These are phyloP conservation scores for Aphaenogaster ashmeadi DNA, from an alignment of 1,140 invertebrate genomes.

Conservation along the genomic window DNA sequence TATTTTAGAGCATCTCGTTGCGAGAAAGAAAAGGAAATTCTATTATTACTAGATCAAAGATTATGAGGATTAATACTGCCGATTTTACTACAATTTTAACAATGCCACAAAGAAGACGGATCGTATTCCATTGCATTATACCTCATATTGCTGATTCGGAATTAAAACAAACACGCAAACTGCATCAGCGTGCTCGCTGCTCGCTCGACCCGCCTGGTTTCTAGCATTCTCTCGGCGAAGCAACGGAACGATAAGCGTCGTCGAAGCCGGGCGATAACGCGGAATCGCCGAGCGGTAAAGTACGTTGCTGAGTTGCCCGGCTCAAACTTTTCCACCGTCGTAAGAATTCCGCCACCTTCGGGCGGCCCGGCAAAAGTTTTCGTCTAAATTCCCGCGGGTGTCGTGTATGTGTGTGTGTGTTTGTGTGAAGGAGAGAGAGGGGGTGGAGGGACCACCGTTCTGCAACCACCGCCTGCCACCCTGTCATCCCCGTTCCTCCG, in stretches of 20 bases:
- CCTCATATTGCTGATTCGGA: constrained; percentile 3
- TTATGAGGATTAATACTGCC: not conserved
- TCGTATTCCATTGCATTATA: not conserved
- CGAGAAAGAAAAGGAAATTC: not conserved
- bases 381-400: constrained; percentile 77
- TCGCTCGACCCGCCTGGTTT: constrained; percentile 8
- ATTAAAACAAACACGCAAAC: not conserved
- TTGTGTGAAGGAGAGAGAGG: not conserved
- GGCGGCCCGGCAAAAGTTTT: constrained; percentile 75
- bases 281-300: constrained; percentile 77
- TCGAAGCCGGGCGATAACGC: constrained; percentile 72
- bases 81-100: not conserved
- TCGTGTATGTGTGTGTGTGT: constrained; percentile 62
- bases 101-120: not conserved
- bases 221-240: constrained; percentile 48
- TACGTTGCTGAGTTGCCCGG: constrained; percentile 66
- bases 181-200: not conserved
- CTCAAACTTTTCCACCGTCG: constrained; percentile 77
- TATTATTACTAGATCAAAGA: not conserved
- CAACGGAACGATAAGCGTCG: constrained; percentile 58
- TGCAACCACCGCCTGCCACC: constrained; percentile 48
- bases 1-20: not conserved
- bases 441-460: not conserved
- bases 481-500: constrained; percentile 35
- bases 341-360: constrained; percentile 76